These are phyloP conservation scores for Micronycteris hirsuta DNA, from an alignment of 2,113 vertebrate genomes.

Conservation along the genomic window DNA sequence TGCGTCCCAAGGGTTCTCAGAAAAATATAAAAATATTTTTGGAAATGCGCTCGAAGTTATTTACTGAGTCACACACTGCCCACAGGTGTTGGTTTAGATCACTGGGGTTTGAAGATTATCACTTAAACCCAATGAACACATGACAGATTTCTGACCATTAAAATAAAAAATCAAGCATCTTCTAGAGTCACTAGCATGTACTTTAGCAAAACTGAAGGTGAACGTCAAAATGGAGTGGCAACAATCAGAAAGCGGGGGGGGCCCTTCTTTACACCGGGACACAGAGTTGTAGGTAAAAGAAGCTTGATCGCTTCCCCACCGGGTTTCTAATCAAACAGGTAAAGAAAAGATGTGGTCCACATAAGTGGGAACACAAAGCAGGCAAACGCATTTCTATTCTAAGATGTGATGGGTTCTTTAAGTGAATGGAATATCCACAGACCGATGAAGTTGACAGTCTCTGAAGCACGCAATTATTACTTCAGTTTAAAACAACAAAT, in stretches of 20 bases:
- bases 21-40: constrained; percentile 4
- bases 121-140: background rate
- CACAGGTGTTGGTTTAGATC: background rate
- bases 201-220: background rate
- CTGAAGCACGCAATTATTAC: background rate
- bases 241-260: background rate
- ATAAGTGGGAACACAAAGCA: background rate
- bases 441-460: background rate
- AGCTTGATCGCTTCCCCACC: background rate
- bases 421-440: background rate
- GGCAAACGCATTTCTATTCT: background rate
- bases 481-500: background rate
- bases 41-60: background rate
- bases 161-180: background rate
- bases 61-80: background rate
- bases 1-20: background rate
- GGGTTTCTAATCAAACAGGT: background rate
- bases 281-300: background rate
- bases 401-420: background rate
- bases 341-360: background rate
- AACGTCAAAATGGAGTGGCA: background rate
- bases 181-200: background rate
- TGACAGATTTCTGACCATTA: background rate
- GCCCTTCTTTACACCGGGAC: background rate
- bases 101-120: background rate